Evolutionary conservation across 2,888 invertebrate genomes (phyloP), one percentile per base, ranked within the genome.

Genomic region (Stenolophus ochropezus): DNA sequence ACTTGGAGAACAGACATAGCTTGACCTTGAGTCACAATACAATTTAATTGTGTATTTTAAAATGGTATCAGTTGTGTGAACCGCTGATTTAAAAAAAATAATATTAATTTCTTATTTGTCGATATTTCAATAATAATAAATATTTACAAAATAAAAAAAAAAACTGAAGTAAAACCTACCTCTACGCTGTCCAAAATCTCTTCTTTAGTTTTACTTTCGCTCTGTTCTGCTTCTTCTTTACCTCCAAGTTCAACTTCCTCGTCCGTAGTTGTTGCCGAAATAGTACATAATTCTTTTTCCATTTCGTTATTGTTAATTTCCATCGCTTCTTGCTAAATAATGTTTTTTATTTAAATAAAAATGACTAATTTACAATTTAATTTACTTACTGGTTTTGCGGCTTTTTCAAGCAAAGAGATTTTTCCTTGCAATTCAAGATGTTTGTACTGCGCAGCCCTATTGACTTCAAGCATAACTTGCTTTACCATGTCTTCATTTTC

Each of bases 401-500:
- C 23, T 4, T 25, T 25, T 6, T 3, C 8, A 11, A 23, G 25
- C 4, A 21, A n/a, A n/a, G 49, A n/a, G 11, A 73, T 47, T 85
- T 87, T 88, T n/a, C 88, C 89, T 84, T 88, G 87, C 2, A 88
- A 86, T 25, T 92, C 88, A 0, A 92, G 90, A 86, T 95, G 94
- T 83, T 94, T 80, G 23, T 80, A 80, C 16, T 80, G 61, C 16
- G 75, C 81, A 14, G 83, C 76, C 11, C 92, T 90, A 86, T 96
- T 96, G 0, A 95, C 93, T 85, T 94, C 93, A 0, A 93, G 91
- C 0, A 95, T 91, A 0, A 94, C 93, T 53, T 92, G 91, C 0
- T 91, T 89, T 16, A 95, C 92, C 93, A 96, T 95, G 21, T 93
- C 93, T 53, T 91, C 91, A 84, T 96, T 96, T 88, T 96, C 96